These are phyloP conservation scores for Drosophila tristis DNA, from an alignment of 1,140 invertebrate genomes.

Conservation along the genomic window DNA sequence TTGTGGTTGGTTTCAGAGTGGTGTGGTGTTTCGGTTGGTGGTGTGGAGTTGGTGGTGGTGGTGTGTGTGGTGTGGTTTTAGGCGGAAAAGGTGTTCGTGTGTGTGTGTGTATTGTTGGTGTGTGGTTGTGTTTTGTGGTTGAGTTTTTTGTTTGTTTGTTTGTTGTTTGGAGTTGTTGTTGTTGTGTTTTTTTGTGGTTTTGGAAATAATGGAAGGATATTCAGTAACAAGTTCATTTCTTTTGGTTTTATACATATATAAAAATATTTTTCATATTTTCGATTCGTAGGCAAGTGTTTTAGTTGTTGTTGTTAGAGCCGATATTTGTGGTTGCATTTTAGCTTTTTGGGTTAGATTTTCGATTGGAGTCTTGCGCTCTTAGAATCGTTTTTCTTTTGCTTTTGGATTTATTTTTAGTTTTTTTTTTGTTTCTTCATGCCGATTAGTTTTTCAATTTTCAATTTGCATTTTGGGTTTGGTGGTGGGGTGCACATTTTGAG, in stretches of 20 bases:
- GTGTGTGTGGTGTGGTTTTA: slow-evolving; percentile 19
- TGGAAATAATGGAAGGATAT: slow-evolving; percentile 84
- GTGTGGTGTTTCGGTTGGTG: slow-evolving; percentile 47
- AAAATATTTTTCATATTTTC: slow-evolving; percentile 54
- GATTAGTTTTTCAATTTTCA: slow-evolving; percentile 61
- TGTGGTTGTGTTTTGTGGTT: slow-evolving; percentile 43
- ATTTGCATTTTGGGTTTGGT: slow-evolving; percentile 15
- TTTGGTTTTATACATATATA: slow-evolving; percentile 50
- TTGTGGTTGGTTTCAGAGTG: slow-evolving; percentile 67
- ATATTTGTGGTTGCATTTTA: slow-evolving; percentile 47
- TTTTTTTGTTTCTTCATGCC: slow-evolving; percentile 51
- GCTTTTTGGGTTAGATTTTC: background rate
- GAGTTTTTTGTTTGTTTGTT: slow-evolving; percentile 37
- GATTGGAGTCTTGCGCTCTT: slow-evolving; percentile 46
- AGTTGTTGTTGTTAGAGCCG: slow-evolving; percentile 54
- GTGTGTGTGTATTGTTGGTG: slow-evolving; percentile 40
- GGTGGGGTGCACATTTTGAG: slow-evolving; percentile 45
- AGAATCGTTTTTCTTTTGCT: slow-evolving; percentile 27
- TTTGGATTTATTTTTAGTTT: slow-evolving; percentile 19
- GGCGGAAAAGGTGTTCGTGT: slow-evolving; percentile 1
- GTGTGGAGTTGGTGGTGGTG: slow-evolving; percentile 26
- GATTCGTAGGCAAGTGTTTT: slow-evolving; percentile 45
- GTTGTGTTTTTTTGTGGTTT: slow-evolving; percentile 42
- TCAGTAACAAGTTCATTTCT: slow-evolving; percentile 80
- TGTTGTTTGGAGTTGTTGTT: slow-evolving; percentile 48